These are phyloP conservation scores for Aythya baeri DNA, from an alignment of 2,113 vertebrate species.

Conservation along the genomic window DNA sequence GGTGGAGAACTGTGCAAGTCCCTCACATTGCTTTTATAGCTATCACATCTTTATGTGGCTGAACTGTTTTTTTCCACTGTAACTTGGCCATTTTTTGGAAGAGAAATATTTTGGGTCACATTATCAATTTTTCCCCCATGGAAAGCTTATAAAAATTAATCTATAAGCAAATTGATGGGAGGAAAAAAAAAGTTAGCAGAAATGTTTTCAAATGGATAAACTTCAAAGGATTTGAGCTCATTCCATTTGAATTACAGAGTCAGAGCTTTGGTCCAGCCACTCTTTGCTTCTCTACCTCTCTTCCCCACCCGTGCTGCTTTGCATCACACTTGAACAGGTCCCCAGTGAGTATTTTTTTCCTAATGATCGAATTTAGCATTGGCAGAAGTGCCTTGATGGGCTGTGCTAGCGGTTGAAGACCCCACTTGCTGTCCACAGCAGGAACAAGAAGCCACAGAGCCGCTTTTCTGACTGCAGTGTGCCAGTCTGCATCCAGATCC, in stretches of 20 bases:
- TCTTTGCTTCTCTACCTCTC: conserved; percentile 5
- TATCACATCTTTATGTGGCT: conserved; percentile 63
- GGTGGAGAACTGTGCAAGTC: conserved; percentile 53
- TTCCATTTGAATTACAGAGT: conserved; percentile 64
- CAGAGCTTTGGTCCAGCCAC: conserved; percentile 3
- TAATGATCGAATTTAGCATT: neutral
- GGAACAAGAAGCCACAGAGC: neutral
- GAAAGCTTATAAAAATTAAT: conserved; percentile 74
- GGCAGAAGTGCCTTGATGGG: neutral
- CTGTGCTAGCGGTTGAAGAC: neutral
- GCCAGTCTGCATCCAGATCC: neutral
- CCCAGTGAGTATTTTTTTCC: neutral
- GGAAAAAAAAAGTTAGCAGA: conserved; percentile 61
- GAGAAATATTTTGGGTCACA: conserved; percentile 65
- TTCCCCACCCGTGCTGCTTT: conserved; percentile 22
- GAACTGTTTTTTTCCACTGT: conserved; percentile 60
- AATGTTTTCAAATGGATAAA: conserved; percentile 61
- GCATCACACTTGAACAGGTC: conserved; percentile 1
- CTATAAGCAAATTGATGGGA: conserved; percentile 67
- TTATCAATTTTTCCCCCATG: conserved; percentile 67
- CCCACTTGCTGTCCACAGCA: neutral
- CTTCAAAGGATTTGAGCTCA: conserved; percentile 61
- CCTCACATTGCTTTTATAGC: conserved; percentile 50
- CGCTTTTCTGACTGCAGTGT: neutral
- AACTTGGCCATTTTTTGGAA: conserved; percentile 64